Base-by-base conservation (phyloP, 2,797 vertebrate species). In the Sebastes iracundus region DNA sequence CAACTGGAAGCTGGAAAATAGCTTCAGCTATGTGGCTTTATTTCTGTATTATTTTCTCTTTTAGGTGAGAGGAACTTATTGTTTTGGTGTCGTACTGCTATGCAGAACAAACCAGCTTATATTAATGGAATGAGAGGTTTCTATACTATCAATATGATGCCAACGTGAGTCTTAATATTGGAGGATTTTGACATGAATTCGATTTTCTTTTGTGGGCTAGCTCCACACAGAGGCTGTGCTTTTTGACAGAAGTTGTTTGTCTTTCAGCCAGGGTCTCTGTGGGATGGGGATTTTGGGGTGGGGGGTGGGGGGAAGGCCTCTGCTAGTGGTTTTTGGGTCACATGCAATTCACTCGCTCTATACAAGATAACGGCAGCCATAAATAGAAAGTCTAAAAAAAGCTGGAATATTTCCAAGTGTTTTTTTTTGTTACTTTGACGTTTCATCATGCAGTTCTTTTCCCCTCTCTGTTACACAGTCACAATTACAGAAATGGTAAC, bases 1-100 rank as follows among this genome's bases (percentile, higher is more conserved):
- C 32, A 90, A 81, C 83, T 86, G 75, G 73, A 84, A 84, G 81
- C 84, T 73, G 84, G 61, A 76, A 91, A 86, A 90, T 79, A 87
- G 77, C 83, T 55, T 62, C 49, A 14, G 61, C 75, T 84, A 35
- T 22, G 52, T 81, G 85, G 65, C 82, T 87, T 74, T 62, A 84
- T 68, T 73, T 81, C 59, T 35, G 25, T 75, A 3, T 67, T 46
- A 66, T 30, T 14, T 25, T 30, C 10, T 27, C 46, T 25, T 55
- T 52, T 62, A 75, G 33, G 33, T 77, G 28, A 88, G 75, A 78
- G 38, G 49, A 30, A 76, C 70, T 75, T 69, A 42, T 79, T 86
- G 58, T 85, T 85, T 70, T 81, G 46, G 38, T 76, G 30, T 80
- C 65, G 46, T 61, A 16, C 46, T 62, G 13, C 53, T 63, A 33